These are phyloP conservation scores for Ardeotis arabs DNA, from an alignment of 2,113 vertebrate species.

Conservation along the genomic window DNA sequence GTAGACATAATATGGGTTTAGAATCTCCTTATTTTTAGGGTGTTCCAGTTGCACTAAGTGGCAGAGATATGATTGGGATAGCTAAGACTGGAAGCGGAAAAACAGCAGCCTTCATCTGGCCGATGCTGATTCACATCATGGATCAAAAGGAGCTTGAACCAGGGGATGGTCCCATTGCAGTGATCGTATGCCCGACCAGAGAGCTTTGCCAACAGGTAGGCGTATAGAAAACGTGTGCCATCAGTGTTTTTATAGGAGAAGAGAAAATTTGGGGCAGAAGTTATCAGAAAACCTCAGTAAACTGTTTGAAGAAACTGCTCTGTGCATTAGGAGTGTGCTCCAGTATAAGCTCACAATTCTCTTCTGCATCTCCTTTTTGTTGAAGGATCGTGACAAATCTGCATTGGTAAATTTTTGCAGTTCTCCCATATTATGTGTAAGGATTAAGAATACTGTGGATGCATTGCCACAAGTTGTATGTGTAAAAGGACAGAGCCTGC, in stretches of 20 bases:
- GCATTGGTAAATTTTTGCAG: background rate
- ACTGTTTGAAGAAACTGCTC: background rate
- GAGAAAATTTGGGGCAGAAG: background rate
- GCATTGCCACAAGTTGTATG: background rate
- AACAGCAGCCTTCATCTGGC: conserved; percentile 98
- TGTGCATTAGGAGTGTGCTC: background rate
- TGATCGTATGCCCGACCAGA: conserved; percentile 95
- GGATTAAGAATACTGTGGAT: background rate
- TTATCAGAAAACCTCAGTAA: background rate
- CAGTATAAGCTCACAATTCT: background rate
- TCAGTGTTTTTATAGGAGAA: background rate
- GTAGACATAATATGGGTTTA: background rate
- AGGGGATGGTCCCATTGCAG: conserved; percentile 94
- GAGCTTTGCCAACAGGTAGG: conserved; percentile 97
- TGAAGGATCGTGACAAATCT: background rate
- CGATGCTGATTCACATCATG: conserved; percentile 98
- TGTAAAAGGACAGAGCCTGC: background rate
- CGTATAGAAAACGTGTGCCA: background rate
- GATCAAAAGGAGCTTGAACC: conserved; percentile 95
- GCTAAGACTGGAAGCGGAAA: conserved; percentile 98
- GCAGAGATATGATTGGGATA: conserved; percentile 98
- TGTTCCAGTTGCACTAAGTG: conserved; percentile 93
- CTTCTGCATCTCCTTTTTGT: background rate
- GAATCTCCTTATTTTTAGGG: conserved; percentile 77
- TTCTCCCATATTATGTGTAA: background rate